Evolutionary conservation across 2,888 invertebrate species (phyloP).

Genomic region (Campoplex nolae): DNA sequence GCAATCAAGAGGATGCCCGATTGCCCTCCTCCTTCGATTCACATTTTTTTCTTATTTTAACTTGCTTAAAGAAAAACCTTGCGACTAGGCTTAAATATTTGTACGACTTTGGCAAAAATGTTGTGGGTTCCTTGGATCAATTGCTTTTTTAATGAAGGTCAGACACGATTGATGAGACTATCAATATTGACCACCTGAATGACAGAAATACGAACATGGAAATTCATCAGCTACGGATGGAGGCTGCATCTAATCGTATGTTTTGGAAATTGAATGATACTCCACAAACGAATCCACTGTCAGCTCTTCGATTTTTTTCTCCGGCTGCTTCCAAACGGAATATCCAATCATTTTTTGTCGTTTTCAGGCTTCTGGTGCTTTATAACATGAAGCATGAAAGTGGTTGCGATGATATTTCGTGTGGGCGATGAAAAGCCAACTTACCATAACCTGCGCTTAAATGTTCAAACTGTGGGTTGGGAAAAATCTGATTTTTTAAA

Average conservation of each 20-base stretch:
- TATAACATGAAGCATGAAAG: neutral
- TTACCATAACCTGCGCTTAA: neutral
- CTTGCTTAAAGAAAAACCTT: neutral
- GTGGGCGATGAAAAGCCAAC: neutral
- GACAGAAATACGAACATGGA: neutral
- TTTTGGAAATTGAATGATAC: neutral
- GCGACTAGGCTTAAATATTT: neutral
- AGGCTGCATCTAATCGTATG: neutral
- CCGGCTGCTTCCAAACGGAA: neutral
- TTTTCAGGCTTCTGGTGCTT: neutral
- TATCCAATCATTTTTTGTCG: neutral
- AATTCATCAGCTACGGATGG: neutral
- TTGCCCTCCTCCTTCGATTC: neutral
- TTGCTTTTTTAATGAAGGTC: neutral
- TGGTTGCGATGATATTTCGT: slow-evolving; percentile 3
- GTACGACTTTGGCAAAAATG: neutral
- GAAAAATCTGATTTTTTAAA: neutral
- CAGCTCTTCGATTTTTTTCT: neutral
- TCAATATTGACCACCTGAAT: neutral
- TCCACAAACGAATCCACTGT: neutral
- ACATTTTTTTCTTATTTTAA: neutral
- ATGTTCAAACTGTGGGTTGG: neutral
- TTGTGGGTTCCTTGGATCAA: neutral
- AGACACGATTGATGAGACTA: neutral
- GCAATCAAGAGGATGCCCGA: no score